phyloP scores from a whole-genome alignment of 2,113 vertebrate species.

The Synchiropus splendidus region DNA sequence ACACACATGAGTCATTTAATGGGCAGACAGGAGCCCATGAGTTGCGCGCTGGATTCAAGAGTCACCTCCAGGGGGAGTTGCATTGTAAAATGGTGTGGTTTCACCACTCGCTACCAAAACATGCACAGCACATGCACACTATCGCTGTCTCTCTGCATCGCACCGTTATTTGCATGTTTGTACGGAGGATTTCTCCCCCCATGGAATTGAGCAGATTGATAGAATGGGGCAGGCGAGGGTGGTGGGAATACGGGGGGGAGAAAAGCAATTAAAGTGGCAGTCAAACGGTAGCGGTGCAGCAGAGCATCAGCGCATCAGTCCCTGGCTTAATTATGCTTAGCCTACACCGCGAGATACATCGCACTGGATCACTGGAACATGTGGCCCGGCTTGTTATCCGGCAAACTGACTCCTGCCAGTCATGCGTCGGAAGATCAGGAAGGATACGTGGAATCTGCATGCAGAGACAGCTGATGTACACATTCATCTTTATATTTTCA shows the following conservation, averaged over 20 bases:
- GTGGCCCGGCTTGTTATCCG: slow-evolving; percentile 12
- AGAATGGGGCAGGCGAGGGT: slow-evolving; percentile 24
- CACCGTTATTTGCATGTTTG: slow-evolving; percentile 47
- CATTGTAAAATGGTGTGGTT: slow-evolving; percentile 4
- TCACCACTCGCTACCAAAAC: slow-evolving; percentile 1
- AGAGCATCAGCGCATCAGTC: slow-evolving; percentile 35
- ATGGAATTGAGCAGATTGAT: slow-evolving; percentile 45
- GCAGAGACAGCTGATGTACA: too few species aligned
- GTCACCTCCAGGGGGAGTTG: slow-evolving; percentile 2
- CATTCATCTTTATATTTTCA: too few species aligned
- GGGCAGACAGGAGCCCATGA: slow-evolving; percentile 28
- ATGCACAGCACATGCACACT: not conserved
- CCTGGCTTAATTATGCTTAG: slow-evolving; percentile 46
- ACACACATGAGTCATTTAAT: slow-evolving; percentile 35
- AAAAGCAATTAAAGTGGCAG: slow-evolving; percentile 60
- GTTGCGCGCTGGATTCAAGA: slow-evolving; percentile 1
- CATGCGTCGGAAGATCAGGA: not conserved
- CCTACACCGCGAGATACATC: slow-evolving; percentile 18
- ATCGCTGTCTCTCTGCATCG: slow-evolving; percentile 1
- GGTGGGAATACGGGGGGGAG: slow-evolving; percentile 34
- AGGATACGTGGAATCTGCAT: too few species aligned
- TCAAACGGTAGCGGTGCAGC: slow-evolving; percentile 33
- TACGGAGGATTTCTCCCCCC: slow-evolving; percentile 22
- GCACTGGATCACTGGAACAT: slow-evolving; percentile 19
- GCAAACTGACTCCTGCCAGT: slow-evolving; percentile 1